Base-by-base conservation (phyloP, 2,888 invertebrate genomes). In the Hofmannophila pseudospretella region DNA sequence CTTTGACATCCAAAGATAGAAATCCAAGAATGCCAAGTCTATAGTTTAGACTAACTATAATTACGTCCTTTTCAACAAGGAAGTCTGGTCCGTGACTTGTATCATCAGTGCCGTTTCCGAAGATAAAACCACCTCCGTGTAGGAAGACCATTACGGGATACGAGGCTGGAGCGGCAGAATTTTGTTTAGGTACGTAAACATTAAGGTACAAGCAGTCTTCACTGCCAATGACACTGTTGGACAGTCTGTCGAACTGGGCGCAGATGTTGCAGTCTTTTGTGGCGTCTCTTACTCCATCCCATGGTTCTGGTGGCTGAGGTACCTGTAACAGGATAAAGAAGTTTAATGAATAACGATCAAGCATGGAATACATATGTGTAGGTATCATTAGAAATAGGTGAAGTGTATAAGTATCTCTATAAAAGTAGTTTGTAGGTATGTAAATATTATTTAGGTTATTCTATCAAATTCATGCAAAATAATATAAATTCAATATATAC, bases 131-230 rank as follows among this genome's bases (percentile, higher is more conserved):
- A 3, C 88, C 88, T 11, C 87, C 87, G 42, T 88, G 88, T 5
- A 82, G 49, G 42, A 70, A 86, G 1, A 87, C 74, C 86, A 88
- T 87, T 0, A 88, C 86, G 1, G 88, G 82, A 4, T 73, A 43
- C 2, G 47, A 45, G 7, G 44, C 16, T 4, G 41, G 29, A 7
- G 43, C 47, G 12, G 46, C 40, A 5, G 54, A 32, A 0, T 74
- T 71, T 43, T 89, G 53, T 41, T 63, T 77, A 1, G 91, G 90
- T 10, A 90, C 89, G 56, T 90, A 93, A 0, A 93, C 90, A 61
- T 93, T 93, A 12, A 93, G 63, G 51, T 90, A 91, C 4, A 93
- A 76, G 45, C 93, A 93, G 58, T 91, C 90, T 56, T 90, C 90
- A 46, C 81, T 77, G 11, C 90, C 90, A 29, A 87, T 71, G 11